Conservation (phyloP, 2,888 invertebrate species). For the Arrhopalites spinosus region DNA sequence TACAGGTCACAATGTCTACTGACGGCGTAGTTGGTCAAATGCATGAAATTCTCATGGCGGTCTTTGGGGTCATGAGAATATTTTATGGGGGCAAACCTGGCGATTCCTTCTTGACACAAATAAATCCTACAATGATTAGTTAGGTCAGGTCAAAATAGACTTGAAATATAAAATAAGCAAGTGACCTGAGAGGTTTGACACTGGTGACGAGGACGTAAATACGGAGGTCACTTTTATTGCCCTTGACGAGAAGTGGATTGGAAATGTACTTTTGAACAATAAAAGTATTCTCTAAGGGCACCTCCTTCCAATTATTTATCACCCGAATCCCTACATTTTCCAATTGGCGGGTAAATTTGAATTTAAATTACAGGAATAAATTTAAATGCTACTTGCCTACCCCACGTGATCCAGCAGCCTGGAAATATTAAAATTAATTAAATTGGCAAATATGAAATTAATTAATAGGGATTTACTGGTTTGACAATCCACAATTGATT, state of each 20-base stretch:
- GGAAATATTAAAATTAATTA: neutral
- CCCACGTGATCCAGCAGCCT: neutral
- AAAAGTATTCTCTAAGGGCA: neutral
- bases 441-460: neutral
- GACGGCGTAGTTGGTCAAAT: constrained; percentile 88
- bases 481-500: neutral
- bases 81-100: constrained; percentile 67
- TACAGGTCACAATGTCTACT: constrained; percentile 84
- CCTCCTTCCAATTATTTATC: neutral
- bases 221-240: neutral
- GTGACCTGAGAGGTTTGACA: neutral
- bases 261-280: constrained; percentile 2
- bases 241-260: neutral
- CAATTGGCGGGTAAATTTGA: too few species aligned
- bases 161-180: too few species aligned
- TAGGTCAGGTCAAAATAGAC: too few species aligned
- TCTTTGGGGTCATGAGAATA: constrained; percentile 77
- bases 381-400: too few species aligned
- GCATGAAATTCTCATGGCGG: constrained; percentile 85
- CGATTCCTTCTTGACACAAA: neutral
- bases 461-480: neutral
- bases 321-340: neutral
- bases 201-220: neutral
- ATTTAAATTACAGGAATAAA: too few species aligned
- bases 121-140: too few species aligned